Evolutionary conservation across 2,888 invertebrate genomes (phyloP).

Genomic region (Synanthedon myopaeformis): DNA sequence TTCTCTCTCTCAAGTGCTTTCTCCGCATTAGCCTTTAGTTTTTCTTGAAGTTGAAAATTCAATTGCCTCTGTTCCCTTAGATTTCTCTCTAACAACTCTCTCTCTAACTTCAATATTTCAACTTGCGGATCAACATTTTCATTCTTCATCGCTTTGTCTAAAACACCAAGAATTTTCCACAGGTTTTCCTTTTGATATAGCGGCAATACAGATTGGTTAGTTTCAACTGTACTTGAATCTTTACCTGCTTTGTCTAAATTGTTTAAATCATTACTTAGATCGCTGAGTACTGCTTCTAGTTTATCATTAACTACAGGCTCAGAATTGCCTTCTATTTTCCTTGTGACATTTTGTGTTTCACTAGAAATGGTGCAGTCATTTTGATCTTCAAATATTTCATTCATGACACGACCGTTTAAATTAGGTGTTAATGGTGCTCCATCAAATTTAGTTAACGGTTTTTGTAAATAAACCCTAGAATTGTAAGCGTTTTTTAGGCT

Average conservation of each 20-base stretch:
- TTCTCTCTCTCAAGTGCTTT: slow-evolving; percentile 47
- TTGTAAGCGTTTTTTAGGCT: slow-evolving; percentile 57
- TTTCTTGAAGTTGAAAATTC: slow-evolving; percentile 34
- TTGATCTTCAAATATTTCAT: slow-evolving; percentile 55
- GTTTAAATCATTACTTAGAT: neutral
- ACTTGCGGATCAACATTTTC: slow-evolving; percentile 5
- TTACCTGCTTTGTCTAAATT: neutral
- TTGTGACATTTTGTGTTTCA: too few relatives aligned
- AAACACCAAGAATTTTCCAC: neutral
- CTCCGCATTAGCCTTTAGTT: slow-evolving; percentile 45
- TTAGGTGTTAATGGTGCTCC: slow-evolving; percentile 20
- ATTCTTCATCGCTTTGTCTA: neutral
- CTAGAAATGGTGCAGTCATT: neutral
- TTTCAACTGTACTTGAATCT: neutral
- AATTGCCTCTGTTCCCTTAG: slow-evolving; percentile 50
- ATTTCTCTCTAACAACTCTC: slow-evolving; percentile 46
- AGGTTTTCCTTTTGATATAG: neutral
- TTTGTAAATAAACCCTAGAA: slow-evolving; percentile 17
- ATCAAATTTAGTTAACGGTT: slow-evolving; percentile 22
- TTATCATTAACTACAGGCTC: too few relatives aligned
- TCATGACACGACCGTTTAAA: slow-evolving; percentile 50
- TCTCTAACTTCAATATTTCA: slow-evolving; percentile 36
- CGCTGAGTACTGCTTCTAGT: too few relatives aligned
- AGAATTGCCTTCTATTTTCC: too few relatives aligned
- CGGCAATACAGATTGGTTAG: neutral